Percentiles rank a stretch among this genome's conserved stretches.
Evolutionary conservation across 2,797 vertebrate species (phyloP).

Genomic region (Crenuchus spilurus): DNA sequence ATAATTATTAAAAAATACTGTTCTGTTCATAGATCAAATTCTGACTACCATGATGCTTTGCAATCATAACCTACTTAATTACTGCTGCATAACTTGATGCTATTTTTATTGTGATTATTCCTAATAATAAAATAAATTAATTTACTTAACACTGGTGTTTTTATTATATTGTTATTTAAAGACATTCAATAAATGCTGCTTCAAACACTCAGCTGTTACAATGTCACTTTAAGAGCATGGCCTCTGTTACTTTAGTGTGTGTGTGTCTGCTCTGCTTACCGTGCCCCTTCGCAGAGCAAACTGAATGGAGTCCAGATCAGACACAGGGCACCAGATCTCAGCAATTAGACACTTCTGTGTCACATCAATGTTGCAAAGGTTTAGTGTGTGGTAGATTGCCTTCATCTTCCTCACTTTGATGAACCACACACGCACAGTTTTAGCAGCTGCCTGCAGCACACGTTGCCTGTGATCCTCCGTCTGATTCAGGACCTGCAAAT

Average conservation of each 20-base stretch:
- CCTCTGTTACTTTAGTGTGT: neutral
- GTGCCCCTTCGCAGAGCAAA: constrained; percentile 95
- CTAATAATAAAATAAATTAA: too few relatives aligned
- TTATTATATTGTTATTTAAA: too few relatives aligned
- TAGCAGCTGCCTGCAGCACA: constrained; percentile 94
- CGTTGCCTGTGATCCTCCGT: constrained; percentile 96
- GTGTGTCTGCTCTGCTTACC: constrained; percentile 70
- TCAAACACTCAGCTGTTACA: too few relatives aligned
- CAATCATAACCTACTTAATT: too few relatives aligned
- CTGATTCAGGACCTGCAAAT: constrained; percentile 92
- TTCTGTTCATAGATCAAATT: too few relatives aligned
- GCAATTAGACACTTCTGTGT: constrained; percentile 99
- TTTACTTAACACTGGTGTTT: too few relatives aligned
- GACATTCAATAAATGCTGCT: too few relatives aligned
- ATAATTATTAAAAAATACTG: too few relatives aligned
- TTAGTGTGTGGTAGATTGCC: constrained; percentile 98
- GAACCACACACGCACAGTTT: constrained; percentile 95
- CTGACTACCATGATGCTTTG: too few relatives aligned
- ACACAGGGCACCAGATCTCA: constrained; percentile 96
- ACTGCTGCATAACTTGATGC: too few relatives aligned
- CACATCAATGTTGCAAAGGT: constrained; percentile 98
- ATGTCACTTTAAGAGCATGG: too few relatives aligned
- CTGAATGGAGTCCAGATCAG: constrained; percentile 96
- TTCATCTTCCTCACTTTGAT: constrained; percentile 99
- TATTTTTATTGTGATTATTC: too few relatives aligned